These are phyloP conservation scores for Tauraco hartlaubi DNA, from an alignment of 2,797 vertebrate genomes.

Conservation along the genomic window DNA sequence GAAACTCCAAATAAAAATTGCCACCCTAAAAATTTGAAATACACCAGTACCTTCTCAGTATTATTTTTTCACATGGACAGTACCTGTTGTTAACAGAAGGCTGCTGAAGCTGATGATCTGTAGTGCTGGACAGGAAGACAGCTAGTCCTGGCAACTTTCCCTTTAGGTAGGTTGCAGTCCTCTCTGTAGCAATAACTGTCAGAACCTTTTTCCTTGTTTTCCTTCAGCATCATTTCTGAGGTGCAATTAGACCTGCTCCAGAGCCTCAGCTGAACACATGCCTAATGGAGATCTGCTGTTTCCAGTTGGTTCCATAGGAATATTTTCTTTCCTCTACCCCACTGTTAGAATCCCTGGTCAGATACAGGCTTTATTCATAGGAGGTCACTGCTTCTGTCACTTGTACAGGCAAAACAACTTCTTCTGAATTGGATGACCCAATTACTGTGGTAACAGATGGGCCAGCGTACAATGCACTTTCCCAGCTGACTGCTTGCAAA, in stretches of 20 bases:
- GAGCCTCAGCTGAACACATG: accelerated
- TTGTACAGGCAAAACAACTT: neutral
- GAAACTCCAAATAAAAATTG: neutral
- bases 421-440: slow-evolving; percentile 33
- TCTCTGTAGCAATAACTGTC: neutral
- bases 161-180: neutral
- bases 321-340: neutral
- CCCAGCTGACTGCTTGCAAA: slow-evolving; percentile 42
- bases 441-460: slow-evolving; percentile 46
- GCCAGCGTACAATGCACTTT: neutral
- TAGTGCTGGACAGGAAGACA: neutral
- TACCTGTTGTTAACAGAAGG: neutral
- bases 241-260: neutral
- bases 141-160: neutral
- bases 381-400: slow-evolving; percentile 5
- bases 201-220: neutral
- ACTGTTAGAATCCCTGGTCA: neutral
- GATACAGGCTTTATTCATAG: neutral
- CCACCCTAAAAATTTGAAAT: neutral
- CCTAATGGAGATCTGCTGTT: accelerated
- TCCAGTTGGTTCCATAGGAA: neutral
- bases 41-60: neutral
- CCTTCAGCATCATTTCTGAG: neutral
- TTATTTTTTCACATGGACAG: neutral
- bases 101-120: neutral